Evolutionary conservation across 2,888 invertebrate genomes (phyloP).

Genomic region (Seira musarum): DNA sequence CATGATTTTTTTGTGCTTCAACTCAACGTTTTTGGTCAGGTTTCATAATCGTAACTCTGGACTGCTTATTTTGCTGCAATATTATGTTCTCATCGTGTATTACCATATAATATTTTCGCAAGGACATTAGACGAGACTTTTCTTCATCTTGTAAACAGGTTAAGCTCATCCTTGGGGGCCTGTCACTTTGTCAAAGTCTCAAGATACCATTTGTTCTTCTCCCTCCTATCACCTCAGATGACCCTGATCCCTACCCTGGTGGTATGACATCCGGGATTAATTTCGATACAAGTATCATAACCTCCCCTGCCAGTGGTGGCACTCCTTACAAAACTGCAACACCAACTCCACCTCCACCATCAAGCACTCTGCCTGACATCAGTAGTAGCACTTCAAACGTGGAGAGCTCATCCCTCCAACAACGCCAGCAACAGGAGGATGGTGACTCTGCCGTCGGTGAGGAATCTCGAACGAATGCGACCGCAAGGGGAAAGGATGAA

Average conservation of each 20-base stretch:
- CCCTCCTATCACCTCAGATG: slow-evolving; percentile 67
- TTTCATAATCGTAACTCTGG: not conserved
- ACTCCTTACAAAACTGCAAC: slow-evolving; percentile 2
- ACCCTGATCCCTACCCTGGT: slow-evolving; percentile 67
- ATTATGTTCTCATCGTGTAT: too few relatives aligned
- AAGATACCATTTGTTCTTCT: slow-evolving; percentile 69
- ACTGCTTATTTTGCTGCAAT: too few relatives aligned
- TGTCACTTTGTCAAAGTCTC: slow-evolving; percentile 72
- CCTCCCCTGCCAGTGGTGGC: not conserved
- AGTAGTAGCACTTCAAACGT: slow-evolving; percentile 17
- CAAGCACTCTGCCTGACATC: slow-evolving; percentile 23
- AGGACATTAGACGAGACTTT: too few relatives aligned
- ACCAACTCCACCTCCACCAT: not conserved
- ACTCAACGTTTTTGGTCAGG: not conserved
- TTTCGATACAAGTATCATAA: slow-evolving; percentile 32
- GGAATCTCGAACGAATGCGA: not conserved
- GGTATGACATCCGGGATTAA: slow-evolving; percentile 35
- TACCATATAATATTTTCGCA: not conserved
- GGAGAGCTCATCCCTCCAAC: not conserved
- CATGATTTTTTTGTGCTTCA: not conserved
- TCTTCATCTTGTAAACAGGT: slow-evolving; percentile 45
- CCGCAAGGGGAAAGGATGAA: not conserved
- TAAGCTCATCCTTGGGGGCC: slow-evolving; percentile 84
- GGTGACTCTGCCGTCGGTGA: not conserved
- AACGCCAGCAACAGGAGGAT: slow-evolving; percentile 7